phyloP scores from a whole-genome alignment of 2,797 vertebrate genomes.

The Trematomus bernacchii region DNA sequence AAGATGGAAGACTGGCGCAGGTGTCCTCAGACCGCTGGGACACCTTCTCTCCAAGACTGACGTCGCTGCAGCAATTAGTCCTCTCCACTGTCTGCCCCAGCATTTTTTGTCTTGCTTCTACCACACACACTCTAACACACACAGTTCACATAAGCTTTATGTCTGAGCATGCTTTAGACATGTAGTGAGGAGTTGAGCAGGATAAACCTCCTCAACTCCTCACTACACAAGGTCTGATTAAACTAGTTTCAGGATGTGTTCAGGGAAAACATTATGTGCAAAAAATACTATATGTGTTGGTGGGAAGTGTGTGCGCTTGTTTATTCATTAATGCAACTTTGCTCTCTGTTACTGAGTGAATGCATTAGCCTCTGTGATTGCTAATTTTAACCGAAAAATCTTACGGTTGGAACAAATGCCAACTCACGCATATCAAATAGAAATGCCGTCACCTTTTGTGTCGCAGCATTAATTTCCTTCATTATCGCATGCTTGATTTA shows the following conservation, averaged over 20 bases:
- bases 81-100: conserved; percentile 65
- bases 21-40: conserved; percentile 74
- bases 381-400: conserved; percentile 39
- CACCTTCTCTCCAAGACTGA: conserved; percentile 77
- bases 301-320: conserved; percentile 1
- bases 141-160: background rate
- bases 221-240: conserved; percentile 13
- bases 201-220: conserved; percentile 28
- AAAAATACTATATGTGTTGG: background rate
- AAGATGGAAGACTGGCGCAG: conserved; percentile 72
- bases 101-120: conserved; percentile 44
- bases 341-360: conserved; percentile 32
- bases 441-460: conserved; percentile 8
- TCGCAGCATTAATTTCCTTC: conserved; percentile 29
- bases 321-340: conserved; percentile 39
- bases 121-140: conserved; percentile 21
- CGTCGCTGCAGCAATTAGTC: conserved; percentile 79
- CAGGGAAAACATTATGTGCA: too few species aligned
- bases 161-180: conserved; percentile 26
- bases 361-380: conserved; percentile 44
- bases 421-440: conserved; percentile 41
- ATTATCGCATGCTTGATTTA: conserved; percentile 30
- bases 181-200: background rate
- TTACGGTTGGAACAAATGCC: conserved; percentile 46
- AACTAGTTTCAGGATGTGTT: conserved; percentile 24